Conservation (phyloP, 1,140 invertebrate genomes). For the Drosophila pseudoobscura region DNA sequence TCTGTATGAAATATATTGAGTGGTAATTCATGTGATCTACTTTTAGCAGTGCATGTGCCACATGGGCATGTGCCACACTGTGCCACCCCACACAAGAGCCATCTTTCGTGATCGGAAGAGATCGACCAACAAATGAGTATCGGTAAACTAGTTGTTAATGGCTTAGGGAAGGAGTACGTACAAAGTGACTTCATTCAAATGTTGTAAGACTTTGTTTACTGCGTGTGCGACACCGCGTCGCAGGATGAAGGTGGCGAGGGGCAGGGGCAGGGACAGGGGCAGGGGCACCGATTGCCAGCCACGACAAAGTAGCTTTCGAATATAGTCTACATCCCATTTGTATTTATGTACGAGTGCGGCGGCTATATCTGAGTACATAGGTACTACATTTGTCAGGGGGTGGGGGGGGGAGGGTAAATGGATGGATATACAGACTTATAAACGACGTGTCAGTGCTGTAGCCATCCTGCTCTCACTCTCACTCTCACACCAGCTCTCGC, state of each 20-base stretch:
- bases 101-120: constrained; percentile 27
- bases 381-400: constrained; percentile 36
- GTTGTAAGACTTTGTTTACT: constrained; percentile 77
- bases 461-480: constrained; percentile 30
- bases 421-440: background rate
- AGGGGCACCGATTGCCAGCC: constrained; percentile 22
- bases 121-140: constrained; percentile 42
- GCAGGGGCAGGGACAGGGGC: constrained; percentile 3
- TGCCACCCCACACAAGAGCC: background rate
- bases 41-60: too few species aligned
- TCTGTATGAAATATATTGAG: background rate
- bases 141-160: constrained; percentile 48
- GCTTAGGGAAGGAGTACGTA: constrained; percentile 34
- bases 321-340: constrained; percentile 20
- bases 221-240: constrained; percentile 52
- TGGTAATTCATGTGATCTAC: too few species aligned
- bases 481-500: constrained; percentile 20
- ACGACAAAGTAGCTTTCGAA: constrained; percentile 50
- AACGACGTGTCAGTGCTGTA: constrained; percentile 10
- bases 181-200: constrained; percentile 74
- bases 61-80: too few species aligned
- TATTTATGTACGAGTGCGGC: too few species aligned
- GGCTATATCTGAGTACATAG: background rate
- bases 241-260: background rate
- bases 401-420: too few species aligned